A percentile compares a stretch with the other conserved stretches of the same genome.
phyloP scores from a whole-genome alignment of 2,113 vertebrate genomes.

The Malurus elegans region DNA sequence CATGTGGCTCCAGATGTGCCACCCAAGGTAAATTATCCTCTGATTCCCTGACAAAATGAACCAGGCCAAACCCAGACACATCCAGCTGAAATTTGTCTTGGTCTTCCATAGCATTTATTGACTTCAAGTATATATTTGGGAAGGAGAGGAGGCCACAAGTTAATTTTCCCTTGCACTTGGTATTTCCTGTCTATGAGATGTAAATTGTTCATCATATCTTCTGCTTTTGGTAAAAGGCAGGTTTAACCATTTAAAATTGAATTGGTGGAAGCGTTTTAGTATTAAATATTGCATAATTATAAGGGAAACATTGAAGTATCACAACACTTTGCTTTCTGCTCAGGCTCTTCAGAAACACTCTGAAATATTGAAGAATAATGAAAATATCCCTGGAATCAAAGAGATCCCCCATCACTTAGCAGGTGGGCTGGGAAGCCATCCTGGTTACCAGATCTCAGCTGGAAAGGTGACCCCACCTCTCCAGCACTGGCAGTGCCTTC shows the following conservation, averaged over 20 bases:
- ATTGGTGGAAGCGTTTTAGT: neutral
- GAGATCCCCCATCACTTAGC: neutral
- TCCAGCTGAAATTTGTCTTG: neutral
- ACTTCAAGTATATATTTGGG: neutral
- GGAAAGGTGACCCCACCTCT: neutral
- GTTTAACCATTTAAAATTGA: neutral
- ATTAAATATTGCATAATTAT: neutral
- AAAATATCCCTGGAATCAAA: neutral
- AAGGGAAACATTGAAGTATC: neutral
- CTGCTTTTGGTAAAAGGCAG: neutral
- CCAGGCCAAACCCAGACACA: neutral
- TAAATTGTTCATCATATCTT: neutral
- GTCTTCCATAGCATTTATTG: neutral
- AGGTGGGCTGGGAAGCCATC: neutral
- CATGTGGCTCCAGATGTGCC: neutral
- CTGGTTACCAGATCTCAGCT: rapidly evolving
- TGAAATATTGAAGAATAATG: neutral
- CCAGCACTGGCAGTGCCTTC: rapidly evolving
- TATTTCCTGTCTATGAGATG: neutral
- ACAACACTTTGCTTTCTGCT: neutral
- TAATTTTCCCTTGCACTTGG: neutral
- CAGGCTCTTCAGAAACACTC: neutral
- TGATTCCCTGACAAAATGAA: neutral
- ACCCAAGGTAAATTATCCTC: neutral
- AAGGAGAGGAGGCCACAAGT: neutral